A percentile compares a stretch with the other conserved stretches of the same genome.
Conservation (phyloP, 1,140 invertebrate genomes). For the Drosophila gunungcola region DNA sequence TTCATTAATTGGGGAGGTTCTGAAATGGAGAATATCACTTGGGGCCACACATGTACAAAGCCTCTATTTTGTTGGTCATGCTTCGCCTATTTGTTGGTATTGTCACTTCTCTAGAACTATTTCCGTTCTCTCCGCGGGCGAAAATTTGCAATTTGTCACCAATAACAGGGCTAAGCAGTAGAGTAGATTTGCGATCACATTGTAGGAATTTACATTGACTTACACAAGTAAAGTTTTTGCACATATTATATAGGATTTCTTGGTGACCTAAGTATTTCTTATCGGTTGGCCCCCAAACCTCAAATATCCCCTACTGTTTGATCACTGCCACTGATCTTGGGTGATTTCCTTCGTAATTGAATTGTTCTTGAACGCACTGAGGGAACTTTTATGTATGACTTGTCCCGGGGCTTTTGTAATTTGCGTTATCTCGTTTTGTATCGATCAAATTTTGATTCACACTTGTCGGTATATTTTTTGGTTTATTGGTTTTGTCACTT, state of each 20-base stretch:
- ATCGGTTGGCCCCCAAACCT: neutral
- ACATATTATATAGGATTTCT: too few relatives aligned
- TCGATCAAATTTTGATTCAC: slow-evolving; percentile 16
- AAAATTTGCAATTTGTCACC: slow-evolving; percentile 18
- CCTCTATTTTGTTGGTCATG: slow-evolving; percentile 32
- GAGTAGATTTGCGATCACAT: too few relatives aligned
- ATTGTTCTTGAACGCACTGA: slow-evolving; percentile 21
- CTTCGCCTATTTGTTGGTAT: slow-evolving; percentile 25
- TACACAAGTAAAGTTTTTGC: too few relatives aligned
- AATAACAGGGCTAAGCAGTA: neutral
- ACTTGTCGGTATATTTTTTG: neutral
- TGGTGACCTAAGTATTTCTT: neutral
- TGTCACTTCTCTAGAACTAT: slow-evolving; percentile 1
- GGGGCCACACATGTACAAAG: slow-evolving; percentile 7
- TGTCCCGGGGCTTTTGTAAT: slow-evolving; percentile 8
- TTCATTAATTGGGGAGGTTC: slow-evolving; percentile 34
- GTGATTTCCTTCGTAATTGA: slow-evolving; percentile 15
- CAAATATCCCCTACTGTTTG: neutral
- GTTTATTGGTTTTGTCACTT: slow-evolving; percentile 9
- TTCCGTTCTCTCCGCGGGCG: neutral
- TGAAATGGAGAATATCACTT: slow-evolving; percentile 26
- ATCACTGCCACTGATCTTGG: slow-evolving; percentile 15
- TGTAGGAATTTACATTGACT: too few relatives aligned
- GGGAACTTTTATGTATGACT: slow-evolving; percentile 17
- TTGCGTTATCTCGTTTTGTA: slow-evolving; percentile 6